These are phyloP conservation scores for Dysmachus trigonus DNA, from an alignment of 2,888 invertebrate species.

Conservation along the genomic window DNA sequence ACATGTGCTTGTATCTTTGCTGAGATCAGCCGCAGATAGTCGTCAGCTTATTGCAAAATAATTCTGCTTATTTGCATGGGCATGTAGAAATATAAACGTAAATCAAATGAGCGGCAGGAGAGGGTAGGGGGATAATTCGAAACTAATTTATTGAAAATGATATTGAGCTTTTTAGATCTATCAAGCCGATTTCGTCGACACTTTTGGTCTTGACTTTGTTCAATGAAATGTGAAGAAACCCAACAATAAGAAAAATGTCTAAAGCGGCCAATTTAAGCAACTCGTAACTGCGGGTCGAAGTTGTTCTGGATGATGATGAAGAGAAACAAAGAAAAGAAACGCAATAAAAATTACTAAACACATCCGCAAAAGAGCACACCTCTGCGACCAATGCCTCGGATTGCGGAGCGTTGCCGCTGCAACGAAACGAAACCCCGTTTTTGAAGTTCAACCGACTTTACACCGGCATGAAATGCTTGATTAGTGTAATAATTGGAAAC, in stretches of 20 bases:
- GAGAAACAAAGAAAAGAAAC: not conserved
- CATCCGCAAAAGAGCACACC: not conserved
- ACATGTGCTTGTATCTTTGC: not conserved
- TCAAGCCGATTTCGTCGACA: not conserved
- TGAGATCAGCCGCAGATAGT: conserved; percentile 15
- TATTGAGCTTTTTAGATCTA: not conserved
- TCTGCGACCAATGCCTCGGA: not conserved
- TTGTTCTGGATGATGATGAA: not conserved
- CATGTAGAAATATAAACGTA: not conserved
- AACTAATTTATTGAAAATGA: not conserved
- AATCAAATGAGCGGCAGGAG: not conserved
- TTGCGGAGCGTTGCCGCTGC: not conserved
- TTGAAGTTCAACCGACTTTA: conserved; percentile 36
- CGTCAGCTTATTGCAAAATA: not conserved
- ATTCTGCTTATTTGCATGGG: not conserved
- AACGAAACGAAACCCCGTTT: conserved; percentile 9
- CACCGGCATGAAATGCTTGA: conserved; percentile 31
- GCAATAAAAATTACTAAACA: not conserved
- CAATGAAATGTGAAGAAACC: conserved; percentile 24
- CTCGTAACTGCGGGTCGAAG: not conserved
- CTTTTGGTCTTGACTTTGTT: conserved; percentile 25
- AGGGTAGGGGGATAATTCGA: not conserved
- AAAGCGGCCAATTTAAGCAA: not conserved
- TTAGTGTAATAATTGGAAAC: conserved; percentile 34
- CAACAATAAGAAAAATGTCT: not conserved